A percentile compares a stretch with the other conserved stretches of the same genome.
Conservation (phyloP, 2,797 vertebrate genomes). For the Ptychadena robeensis region DNA sequence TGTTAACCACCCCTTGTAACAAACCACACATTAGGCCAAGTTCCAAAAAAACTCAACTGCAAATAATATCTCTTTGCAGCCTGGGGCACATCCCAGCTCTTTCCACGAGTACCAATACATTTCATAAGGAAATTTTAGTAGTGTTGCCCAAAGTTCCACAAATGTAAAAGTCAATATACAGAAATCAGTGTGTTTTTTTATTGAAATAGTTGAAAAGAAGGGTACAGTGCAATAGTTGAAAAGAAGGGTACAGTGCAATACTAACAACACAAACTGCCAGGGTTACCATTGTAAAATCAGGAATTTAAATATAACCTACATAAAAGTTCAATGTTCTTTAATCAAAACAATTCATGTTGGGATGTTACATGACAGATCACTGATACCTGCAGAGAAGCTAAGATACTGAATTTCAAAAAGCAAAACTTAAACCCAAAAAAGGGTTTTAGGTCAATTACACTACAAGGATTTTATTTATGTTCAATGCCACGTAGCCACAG, state of each 20-base stretch:
- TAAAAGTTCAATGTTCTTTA: background rate
- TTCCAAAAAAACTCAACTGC: slow-evolving; percentile 23
- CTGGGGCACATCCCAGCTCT: background rate
- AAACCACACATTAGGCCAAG: slow-evolving; percentile 39
- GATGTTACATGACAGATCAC: background rate
- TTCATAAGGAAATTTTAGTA: background rate
- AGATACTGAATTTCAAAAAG: background rate
- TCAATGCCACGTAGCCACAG: too few species aligned
- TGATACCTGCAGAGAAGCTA: too few species aligned
- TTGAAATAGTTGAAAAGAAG: background rate
- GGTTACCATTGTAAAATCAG: background rate
- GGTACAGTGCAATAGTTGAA: background rate
- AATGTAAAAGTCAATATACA: background rate
- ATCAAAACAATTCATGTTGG: background rate
- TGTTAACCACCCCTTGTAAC: slow-evolving; percentile 26
- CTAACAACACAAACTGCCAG: background rate
- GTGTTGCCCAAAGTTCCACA: too few species aligned
- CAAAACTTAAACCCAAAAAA: background rate
- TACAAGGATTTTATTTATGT: background rate
- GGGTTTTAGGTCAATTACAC: too few species aligned
- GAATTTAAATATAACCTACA: background rate
- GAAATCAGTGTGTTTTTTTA: background rate
- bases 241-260: background rate
- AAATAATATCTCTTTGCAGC: slow-evolving; percentile 6
- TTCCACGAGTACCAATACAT: background rate